A percentile compares a stretch with the other conserved stretches of the same genome.
Evolutionary conservation across 2,113 vertebrate genomes (phyloP).

Genomic region (Ursus arctos): DNA sequence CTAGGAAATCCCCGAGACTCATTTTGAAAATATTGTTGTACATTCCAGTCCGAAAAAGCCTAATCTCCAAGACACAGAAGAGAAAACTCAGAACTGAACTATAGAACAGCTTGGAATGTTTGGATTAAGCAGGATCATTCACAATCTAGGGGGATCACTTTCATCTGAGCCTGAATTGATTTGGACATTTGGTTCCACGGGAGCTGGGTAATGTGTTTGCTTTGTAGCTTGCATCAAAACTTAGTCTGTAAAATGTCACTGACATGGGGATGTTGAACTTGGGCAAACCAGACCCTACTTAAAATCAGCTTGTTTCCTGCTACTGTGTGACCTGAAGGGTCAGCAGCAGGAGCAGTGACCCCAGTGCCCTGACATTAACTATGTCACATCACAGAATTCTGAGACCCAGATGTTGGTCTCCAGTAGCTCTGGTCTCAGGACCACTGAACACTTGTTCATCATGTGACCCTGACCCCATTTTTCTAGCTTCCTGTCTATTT

Average conservation of each 20-base stretch:
- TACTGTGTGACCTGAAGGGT: background rate
- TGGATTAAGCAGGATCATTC: background rate
- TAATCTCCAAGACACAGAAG: background rate
- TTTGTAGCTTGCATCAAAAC: background rate
- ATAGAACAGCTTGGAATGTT: background rate
- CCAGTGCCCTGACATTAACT: background rate
- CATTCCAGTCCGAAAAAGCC: background rate
- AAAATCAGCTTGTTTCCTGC: slow-evolving; percentile 22
- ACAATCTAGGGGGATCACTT: background rate
- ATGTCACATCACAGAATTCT: background rate
- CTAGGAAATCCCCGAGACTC: background rate
- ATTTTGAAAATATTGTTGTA: background rate
- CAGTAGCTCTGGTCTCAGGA: background rate
- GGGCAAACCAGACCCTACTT: background rate
- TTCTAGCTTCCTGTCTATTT: background rate
- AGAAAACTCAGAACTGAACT: background rate
- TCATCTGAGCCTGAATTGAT: background rate
- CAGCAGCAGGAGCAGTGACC: background rate
- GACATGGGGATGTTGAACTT: background rate
- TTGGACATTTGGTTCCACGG: background rate
- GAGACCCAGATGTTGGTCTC: background rate
- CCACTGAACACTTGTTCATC: background rate
- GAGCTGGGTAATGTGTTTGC: background rate
- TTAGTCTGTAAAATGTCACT: background rate
- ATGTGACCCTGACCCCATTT: background rate